phyloP scores from a whole-genome alignment of 2,797 vertebrate genomes.

The Micromesistius poutassou region DNA sequence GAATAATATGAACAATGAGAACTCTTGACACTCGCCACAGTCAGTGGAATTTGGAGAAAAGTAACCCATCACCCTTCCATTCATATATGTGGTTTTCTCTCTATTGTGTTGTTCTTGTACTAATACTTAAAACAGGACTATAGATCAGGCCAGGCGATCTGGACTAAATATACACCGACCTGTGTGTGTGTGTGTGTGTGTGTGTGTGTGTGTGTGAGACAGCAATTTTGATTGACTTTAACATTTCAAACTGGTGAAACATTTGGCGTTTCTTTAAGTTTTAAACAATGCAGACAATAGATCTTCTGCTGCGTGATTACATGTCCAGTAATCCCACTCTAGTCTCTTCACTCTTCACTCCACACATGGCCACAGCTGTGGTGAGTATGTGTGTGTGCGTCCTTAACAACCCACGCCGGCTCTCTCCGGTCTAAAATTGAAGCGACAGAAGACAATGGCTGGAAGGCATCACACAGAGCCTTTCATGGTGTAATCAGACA shows the following conservation, averaged over 20 bases:
- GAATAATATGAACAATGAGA: not conserved
- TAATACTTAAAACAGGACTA: conserved; percentile 2
- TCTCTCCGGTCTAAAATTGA: not conserved
- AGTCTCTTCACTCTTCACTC: not conserved
- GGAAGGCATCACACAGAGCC: conserved; percentile 6
- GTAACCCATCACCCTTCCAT: conserved; percentile 33
- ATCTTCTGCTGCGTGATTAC: not conserved
- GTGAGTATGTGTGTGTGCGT: not conserved
- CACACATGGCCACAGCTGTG: not conserved
- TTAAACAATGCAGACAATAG: not conserved
- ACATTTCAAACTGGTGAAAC: not conserved
- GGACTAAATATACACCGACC: conserved; percentile 1
- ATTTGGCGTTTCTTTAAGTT: not conserved
- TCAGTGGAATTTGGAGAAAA: conserved; percentile 44
- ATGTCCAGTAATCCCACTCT: not conserved
- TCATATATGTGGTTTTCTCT: conserved; percentile 37
- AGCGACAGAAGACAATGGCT: conserved; percentile 12
- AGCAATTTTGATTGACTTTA: not conserved
- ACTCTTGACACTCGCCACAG: conserved; percentile 11
- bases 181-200: conserved; percentile 15
- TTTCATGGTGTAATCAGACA: conserved; percentile 42
- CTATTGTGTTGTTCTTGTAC: not conserved
- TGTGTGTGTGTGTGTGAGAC: not conserved
- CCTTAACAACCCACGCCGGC: not conserved
- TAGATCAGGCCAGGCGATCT: conserved; percentile 5